Base-by-base conservation (phyloP, 1,140 invertebrate species). In the Drosophila sturtevanti region DNA sequence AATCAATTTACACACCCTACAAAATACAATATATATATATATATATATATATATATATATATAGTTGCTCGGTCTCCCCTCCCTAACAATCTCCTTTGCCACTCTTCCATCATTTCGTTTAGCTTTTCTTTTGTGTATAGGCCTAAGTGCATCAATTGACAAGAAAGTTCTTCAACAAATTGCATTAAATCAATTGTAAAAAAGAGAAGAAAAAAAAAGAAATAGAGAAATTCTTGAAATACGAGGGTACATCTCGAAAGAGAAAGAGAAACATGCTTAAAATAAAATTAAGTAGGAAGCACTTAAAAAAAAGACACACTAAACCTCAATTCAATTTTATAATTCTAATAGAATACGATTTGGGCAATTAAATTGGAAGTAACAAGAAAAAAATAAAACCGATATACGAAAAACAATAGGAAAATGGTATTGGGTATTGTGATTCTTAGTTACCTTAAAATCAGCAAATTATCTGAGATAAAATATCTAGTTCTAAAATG, bases 1-100 rank as follows among this genome's bases (percentile, higher is more conserved):
- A 84, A 79, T 85, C 72, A 84, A 85, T 84, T 79, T 84, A 84
- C 68, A 85, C 77, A 79, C 75, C 54, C 71, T 70, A 73, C 64
- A 68, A 77, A 48, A 21, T 48, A 48, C 41, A 21, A 31, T 31
- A 31, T 31, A 31, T 24, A 24, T 24, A 24, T 64, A 31, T 37
- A 21, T 12, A 35, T 24, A 24, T 64, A 31, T 37, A 31, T 31
- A 31, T 31, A 31, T 24, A 24, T 24, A 24, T 64, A 31, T 37
- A 21, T 12, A 35, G 48, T 21, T 54, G 59, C 18, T 31, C 27
- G 27, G 27, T 24, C 27, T 14, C 10, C 12, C 18, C 31, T 31
- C 7, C n/a, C 31, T 14, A 38, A n/a, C 11, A 12, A 16, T 14
- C 4, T 16, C 22, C 27, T 5, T 21, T 16, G 5, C 9, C 37